Evolutionary conservation across 2,888 invertebrate species (phyloP).

Genomic region (Carterocephalus palaemon): DNA sequence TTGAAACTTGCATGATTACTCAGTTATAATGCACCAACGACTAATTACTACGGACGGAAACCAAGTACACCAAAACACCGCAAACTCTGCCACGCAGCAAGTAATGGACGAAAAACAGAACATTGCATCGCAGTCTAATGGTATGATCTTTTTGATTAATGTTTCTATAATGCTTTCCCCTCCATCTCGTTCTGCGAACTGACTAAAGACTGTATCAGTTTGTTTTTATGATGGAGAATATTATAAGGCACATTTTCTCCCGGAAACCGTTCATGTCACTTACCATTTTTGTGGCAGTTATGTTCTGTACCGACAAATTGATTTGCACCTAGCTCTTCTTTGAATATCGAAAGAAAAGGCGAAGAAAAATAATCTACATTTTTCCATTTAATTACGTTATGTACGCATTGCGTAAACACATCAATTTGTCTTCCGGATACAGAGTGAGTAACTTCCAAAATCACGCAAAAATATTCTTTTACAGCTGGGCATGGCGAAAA

Average conservation of each 20-base stretch:
- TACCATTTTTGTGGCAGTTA: neutral
- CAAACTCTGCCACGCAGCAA: constrained; percentile 46
- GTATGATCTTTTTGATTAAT: constrained; percentile 37
- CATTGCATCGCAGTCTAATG: constrained; percentile 44
- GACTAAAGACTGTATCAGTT: constrained; percentile 56
- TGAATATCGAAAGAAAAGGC: too few relatives aligned
- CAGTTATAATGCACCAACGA: constrained; percentile 70
- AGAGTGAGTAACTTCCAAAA: too few relatives aligned
- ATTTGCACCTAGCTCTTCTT: too few relatives aligned
- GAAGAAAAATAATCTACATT: too few relatives aligned
- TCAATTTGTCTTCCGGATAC: too few relatives aligned
- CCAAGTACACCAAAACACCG: constrained; percentile 55
- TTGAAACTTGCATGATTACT: constrained; percentile 3
- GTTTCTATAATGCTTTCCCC: too few relatives aligned
- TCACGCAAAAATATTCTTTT: constrained; percentile 22
- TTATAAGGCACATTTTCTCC: constrained; percentile 35
- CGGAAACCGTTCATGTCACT: constrained; percentile 1
- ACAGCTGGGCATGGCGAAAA: constrained; percentile 43
- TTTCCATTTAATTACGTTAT: too few relatives aligned
- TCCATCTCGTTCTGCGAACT: constrained; percentile 72
- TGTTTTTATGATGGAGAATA: constrained; percentile 72
- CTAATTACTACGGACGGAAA: constrained; percentile 50
- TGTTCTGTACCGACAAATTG: constrained; percentile 1
- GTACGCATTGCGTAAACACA: too few relatives aligned
- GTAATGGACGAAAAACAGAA: constrained; percentile 61